A percentile compares a stretch with the other conserved stretches of the same genome.
Evolutionary conservation across 1,140 invertebrate genomes (phyloP).

Genomic region (Drosophila lacertosa): DNA sequence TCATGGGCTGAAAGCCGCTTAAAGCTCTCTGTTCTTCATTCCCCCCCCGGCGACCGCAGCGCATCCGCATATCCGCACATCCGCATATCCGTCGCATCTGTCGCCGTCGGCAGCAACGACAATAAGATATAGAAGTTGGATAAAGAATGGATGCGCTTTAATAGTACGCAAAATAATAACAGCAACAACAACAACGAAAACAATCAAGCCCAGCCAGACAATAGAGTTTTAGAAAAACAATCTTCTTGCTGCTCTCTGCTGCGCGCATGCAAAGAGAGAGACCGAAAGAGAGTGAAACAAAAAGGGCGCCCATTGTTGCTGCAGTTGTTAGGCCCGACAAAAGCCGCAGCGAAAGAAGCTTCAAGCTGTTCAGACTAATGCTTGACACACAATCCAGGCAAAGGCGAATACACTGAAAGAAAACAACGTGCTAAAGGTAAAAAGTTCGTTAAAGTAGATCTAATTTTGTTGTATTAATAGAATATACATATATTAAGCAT

Average conservation of each 20-base stretch:
- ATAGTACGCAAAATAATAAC: slow-evolving; percentile 78
- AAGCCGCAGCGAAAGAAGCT: slow-evolving; percentile 42
- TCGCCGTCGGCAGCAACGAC: slow-evolving; percentile 38
- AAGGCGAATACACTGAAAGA: slow-evolving; percentile 9
- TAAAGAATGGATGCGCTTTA: slow-evolving; percentile 74
- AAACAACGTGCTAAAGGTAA: too few species aligned
- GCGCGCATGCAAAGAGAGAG: slow-evolving; percentile 9
- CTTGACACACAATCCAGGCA: neutral
- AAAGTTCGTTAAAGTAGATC: too few species aligned
- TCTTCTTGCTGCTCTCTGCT: slow-evolving; percentile 14
- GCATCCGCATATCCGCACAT: slow-evolving; percentile 48
- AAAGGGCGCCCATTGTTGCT: slow-evolving; percentile 54
- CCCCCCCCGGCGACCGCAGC: slow-evolving; percentile 26
- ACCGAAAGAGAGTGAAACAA: slow-evolving; percentile 8
- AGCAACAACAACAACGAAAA: slow-evolving; percentile 47
- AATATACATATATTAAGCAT: too few species aligned
- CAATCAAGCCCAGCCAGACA: slow-evolving; percentile 65
- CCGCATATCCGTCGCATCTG: slow-evolving; percentile 47
- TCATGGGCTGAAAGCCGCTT: slow-evolving; percentile 63
- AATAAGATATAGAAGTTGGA: slow-evolving; percentile 62
- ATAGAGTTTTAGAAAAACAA: slow-evolving; percentile 55
- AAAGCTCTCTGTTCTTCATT: slow-evolving; percentile 43
- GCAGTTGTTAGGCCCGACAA: slow-evolving; percentile 48
- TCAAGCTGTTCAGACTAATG: slow-evolving; percentile 48
- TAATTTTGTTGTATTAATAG: too few species aligned